Evolutionary conservation across 2,888 invertebrate species (phyloP).

Genomic region (Drosophila merina): DNA sequence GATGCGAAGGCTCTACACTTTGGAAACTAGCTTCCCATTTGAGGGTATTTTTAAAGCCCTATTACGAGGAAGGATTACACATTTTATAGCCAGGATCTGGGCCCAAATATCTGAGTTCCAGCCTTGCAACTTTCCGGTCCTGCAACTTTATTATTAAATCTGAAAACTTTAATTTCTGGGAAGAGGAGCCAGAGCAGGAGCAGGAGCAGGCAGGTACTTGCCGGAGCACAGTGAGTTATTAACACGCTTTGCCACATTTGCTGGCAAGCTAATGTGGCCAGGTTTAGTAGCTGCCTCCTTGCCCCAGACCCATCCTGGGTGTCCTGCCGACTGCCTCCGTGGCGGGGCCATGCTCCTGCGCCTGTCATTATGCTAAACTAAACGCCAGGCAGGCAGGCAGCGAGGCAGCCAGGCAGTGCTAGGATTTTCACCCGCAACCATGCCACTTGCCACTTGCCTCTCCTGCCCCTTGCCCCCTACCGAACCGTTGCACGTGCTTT

Average conservation of each 20-base stretch:
- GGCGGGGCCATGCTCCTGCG: constrained; percentile 46
- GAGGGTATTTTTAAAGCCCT: not conserved
- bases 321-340: constrained; percentile 19
- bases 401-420: constrained; percentile 64
- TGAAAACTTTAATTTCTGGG: constrained; percentile 69
- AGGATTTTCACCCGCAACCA: constrained; percentile 72
- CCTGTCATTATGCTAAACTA: constrained; percentile 80
- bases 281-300: constrained; percentile 67
- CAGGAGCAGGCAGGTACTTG: constrained; percentile 25
- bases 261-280: constrained; percentile 77
- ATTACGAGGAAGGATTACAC: not conserved
- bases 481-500: constrained; percentile 61
- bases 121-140: constrained; percentile 6
- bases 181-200: constrained; percentile 5
- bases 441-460: constrained; percentile 23
- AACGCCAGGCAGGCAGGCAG: constrained; percentile 69
- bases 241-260: constrained; percentile 79
- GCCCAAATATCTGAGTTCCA: not conserved
- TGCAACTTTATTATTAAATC: constrained; percentile 73
- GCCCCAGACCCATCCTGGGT: constrained; percentile 12
- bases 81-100: not conserved
- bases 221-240: constrained; percentile 73
- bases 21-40: not conserved
- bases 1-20: not conserved
- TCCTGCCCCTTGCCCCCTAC: not conserved